Conservation (phyloP, 2,888 invertebrate genomes). For the Zaprionus lineosus region DNA sequence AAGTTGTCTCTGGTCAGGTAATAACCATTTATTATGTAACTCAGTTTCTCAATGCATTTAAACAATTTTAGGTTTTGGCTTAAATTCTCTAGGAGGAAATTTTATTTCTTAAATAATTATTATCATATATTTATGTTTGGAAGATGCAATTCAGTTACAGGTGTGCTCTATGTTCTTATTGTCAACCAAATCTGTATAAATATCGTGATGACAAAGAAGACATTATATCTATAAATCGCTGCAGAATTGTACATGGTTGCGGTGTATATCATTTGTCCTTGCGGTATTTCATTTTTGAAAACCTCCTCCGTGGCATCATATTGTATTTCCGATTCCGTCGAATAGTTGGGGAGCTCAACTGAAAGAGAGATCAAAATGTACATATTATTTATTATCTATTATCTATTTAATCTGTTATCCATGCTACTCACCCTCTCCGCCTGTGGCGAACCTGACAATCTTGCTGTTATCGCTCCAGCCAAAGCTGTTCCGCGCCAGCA, state of each 20-base stretch:
- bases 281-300: constrained; percentile 73
- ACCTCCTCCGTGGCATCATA: constrained; percentile 69
- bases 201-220: constrained; percentile 18
- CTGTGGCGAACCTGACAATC: constrained; percentile 89
- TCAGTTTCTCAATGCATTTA: no score
- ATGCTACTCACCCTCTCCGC: constrained; percentile 86
- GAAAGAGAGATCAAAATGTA: not conserved
- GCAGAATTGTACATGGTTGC: constrained; percentile 57
- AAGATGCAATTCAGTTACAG: no score
- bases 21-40: no score
- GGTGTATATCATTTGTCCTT: constrained; percentile 59
- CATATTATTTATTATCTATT: not conserved
- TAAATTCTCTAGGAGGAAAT: no score
- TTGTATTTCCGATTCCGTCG: constrained; percentile 80
- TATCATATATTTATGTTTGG: no score
- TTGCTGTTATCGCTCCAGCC: constrained; percentile 93
- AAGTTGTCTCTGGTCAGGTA: no score
- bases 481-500: constrained; percentile 91
- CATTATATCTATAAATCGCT: not conserved
- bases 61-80: no score
- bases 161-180: no score
- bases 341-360: constrained; percentile 82
- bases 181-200: constrained; percentile 29
- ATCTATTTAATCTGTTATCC: not conserved
- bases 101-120: no score